These are phyloP conservation scores for Microcebus murinus DNA, from an alignment of 2,113 vertebrate genomes.

Conservation along the genomic window DNA sequence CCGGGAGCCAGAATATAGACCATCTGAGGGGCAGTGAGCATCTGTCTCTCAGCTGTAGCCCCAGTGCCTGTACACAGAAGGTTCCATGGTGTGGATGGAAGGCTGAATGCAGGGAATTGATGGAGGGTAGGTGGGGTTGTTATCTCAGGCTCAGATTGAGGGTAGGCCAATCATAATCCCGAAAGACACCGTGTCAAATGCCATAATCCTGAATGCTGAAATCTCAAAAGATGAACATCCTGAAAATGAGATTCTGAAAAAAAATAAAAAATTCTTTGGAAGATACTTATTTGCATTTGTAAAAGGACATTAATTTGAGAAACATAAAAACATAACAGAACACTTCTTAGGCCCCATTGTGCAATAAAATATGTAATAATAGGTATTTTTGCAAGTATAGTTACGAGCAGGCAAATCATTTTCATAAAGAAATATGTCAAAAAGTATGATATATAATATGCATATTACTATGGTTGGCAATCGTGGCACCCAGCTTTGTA, in stretches of 20 bases:
- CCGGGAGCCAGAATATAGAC: neutral
- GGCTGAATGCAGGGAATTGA: neutral
- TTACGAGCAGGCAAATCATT: neutral
- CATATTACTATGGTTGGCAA: neutral
- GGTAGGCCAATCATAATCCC: neutral
- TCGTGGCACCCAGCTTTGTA: neutral
- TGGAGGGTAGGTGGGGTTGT: neutral
- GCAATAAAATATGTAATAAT: neutral
- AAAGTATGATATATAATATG: neutral
- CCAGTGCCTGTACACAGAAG: neutral
- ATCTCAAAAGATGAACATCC: neutral
- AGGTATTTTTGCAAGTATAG: neutral
- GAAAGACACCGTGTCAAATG: neutral
- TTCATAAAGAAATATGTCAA: neutral
- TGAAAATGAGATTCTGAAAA: neutral
- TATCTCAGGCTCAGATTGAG: neutral
- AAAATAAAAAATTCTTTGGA: neutral
- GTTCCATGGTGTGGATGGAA: neutral
- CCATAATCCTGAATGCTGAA: neutral
- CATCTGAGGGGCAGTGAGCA: neutral
- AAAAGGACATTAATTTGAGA: neutral
- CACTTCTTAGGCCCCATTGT: neutral
- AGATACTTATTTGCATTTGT: neutral
- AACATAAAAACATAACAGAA: neutral
- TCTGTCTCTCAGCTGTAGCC: neutral